Base-by-base conservation (phyloP, 2,888 invertebrate genomes). In the Ernsta delagoae region DNA sequence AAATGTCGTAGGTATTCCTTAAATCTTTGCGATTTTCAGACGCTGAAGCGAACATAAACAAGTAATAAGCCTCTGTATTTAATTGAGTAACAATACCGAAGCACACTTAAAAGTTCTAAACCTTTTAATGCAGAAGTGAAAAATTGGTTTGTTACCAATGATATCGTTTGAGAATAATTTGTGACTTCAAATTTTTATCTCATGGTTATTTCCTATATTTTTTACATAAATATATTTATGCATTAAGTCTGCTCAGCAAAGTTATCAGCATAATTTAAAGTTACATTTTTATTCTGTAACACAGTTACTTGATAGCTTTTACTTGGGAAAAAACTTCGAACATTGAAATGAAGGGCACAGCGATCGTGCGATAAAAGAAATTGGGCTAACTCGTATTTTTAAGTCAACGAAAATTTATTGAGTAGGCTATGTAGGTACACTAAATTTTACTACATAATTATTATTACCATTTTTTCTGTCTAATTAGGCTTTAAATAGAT, bases 321-420 rank as follows among this genome's bases (percentile, higher is more conserved):
- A 16, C 50, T 16, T 12, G 0, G 16, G 5, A 50, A 50, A 12
- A 16, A n/a, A 43, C 9, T 43, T 16, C 36, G 53, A 62, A 53
- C 16, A 50, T 62, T 12, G 9, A 57, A n/a, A 34, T 12, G 31
- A 59, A 5, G 5, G 39, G 59, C 36, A 59, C 39, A 59, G 50
- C 50, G 48, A 50, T 61, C n/a, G n/a, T 36, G 9, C 34, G 61
- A 61, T 61, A 61, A 61, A 8, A 48, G 34, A 36, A 36, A 50
- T 50, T 61, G 61, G 48, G 9, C n/a, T 36, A 61, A 50, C 61
- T 61, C 61, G 50, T 50, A 12, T 50, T 50, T 59, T 61, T 61
- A 16, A 61, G 48, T 50, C 61, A 50, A 61, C 60, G 24, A 24
- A 24, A 24, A 24, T 39, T 59, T 59, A 59, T 39, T 59, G 8